These are phyloP conservation scores for Petrolisthes cinctipes DNA, from an alignment of 2,888 invertebrate genomes.

Conservation along the genomic window DNA sequence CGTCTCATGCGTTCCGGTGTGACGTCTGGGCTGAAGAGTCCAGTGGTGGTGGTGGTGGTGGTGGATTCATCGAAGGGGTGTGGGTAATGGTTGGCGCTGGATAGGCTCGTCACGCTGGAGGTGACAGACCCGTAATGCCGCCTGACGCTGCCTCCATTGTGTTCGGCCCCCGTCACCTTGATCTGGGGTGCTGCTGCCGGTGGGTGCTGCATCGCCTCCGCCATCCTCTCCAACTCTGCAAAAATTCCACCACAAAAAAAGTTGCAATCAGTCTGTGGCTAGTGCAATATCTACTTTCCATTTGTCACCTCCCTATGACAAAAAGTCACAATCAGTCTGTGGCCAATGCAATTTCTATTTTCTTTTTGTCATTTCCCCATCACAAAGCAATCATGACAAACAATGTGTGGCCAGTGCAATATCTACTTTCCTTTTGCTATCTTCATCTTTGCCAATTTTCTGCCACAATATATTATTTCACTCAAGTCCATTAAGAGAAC, in stretches of 20 bases:
- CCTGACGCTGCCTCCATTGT: not conserved
- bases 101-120: not conserved
- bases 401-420: too few relatives aligned
- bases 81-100: not conserved
- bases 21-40: constrained; percentile 22
- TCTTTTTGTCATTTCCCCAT: too few relatives aligned
- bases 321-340: too few relatives aligned
- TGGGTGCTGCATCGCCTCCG: constrained; percentile 20
- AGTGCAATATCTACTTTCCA: too few relatives aligned
- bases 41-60: constrained; percentile 18
- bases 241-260: not conserved
- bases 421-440: too few relatives aligned
- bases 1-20: constrained; percentile 50
- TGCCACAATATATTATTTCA: too few relatives aligned
- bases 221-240: constrained; percentile 48
- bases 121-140: constrained; percentile 7
- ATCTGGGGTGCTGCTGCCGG: constrained; percentile 11
- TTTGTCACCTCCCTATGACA: too few relatives aligned
- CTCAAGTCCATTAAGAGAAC: too few relatives aligned
- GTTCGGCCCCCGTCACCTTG: constrained; percentile 26
- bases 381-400: too few relatives aligned
- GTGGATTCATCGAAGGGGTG: constrained; percentile 30
- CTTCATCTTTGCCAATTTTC: too few relatives aligned
- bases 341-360: too few relatives aligned
- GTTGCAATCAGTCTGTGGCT: too few relatives aligned